phyloP scores from a whole-genome alignment of 2,888 invertebrate species.

The Apotomis capreana region DNA sequence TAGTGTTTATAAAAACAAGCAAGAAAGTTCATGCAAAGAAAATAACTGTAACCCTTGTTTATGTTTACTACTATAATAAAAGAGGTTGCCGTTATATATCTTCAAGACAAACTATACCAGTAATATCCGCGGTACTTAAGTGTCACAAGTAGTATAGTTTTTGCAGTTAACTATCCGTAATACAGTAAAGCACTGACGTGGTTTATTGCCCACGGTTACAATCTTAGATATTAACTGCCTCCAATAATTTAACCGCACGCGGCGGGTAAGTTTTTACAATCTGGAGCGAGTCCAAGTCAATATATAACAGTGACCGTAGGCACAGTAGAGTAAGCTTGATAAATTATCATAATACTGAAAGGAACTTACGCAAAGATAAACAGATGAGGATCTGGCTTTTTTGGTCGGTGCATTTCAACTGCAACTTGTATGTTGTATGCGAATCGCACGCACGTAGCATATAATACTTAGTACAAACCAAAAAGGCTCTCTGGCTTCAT shows the following conservation, averaged over 20 bases:
- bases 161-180: slow-evolving; percentile 27
- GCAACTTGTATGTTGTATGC: no score
- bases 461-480: no score
- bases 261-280: slow-evolving; percentile 11
- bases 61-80: slow-evolving; percentile 2
- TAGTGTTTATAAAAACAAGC: not conserved
- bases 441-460: no score
- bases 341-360: not conserved
- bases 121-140: slow-evolving; percentile 19
- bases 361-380: not conserved
- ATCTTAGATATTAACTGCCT: slow-evolving; percentile 11
- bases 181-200: slow-evolving; percentile 13
- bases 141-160: slow-evolving; percentile 21
- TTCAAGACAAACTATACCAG: slow-evolving; percentile 6
- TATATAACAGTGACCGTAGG: not conserved
- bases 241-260: slow-evolving; percentile 20
- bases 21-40: not conserved
- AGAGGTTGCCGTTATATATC: slow-evolving; percentile 11
- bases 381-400: no score
- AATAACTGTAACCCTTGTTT: not conserved
- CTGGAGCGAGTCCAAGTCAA: slow-evolving; percentile 17
- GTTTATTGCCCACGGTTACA: slow-evolving; percentile 20
- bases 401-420: no score
- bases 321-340: not conserved
- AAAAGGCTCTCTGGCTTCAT: no score